These are phyloP conservation scores for Takifugu bimaculatus DNA, from an alignment of 2,113 vertebrate genomes.

Conservation along the genomic window DNA sequence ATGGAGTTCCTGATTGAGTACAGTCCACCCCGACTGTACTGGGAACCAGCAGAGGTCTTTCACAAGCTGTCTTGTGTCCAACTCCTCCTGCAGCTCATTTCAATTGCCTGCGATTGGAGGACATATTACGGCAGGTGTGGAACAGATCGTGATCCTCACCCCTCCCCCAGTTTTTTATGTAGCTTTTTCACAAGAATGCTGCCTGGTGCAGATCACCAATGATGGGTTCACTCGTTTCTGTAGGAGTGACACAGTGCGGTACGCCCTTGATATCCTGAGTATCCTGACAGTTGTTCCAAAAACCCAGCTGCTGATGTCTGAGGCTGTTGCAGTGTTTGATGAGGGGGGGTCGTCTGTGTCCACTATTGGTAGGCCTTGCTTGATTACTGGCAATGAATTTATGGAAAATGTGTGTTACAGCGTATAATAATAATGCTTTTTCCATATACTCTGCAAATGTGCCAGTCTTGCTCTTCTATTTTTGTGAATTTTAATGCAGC, in stretches of 20 bases:
- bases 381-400: background rate
- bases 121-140: slow-evolving; percentile 96
- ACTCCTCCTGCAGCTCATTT: slow-evolving; percentile 94
- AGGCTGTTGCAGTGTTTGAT: slow-evolving; percentile 90
- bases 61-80: slow-evolving; percentile 96
- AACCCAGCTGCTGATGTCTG: slow-evolving; percentile 91
- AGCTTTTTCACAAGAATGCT: background rate
- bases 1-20: slow-evolving; percentile 98
- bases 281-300: slow-evolving; percentile 98
- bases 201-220: background rate
- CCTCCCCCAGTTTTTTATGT: background rate
- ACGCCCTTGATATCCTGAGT: slow-evolving; percentile 93
- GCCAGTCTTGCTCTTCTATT: too few relatives aligned
- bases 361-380: slow-evolving; percentile 84
- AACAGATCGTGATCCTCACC: background rate
- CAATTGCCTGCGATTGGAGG: slow-evolving; percentile 97
- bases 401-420: too few relatives aligned
- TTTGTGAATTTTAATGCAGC: background rate
- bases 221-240: slow-evolving; percentile 16
- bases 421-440: too few relatives aligned
- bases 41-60: slow-evolving; percentile 98
- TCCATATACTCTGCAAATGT: too few relatives aligned
- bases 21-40: slow-evolving; percentile 89
- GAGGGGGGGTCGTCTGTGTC: slow-evolving; percentile 91
- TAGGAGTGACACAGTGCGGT: slow-evolving; percentile 96